These are phyloP conservation scores for Tor tambroides DNA, from an alignment of 2,113 vertebrate genomes.

Conservation along the genomic window DNA sequence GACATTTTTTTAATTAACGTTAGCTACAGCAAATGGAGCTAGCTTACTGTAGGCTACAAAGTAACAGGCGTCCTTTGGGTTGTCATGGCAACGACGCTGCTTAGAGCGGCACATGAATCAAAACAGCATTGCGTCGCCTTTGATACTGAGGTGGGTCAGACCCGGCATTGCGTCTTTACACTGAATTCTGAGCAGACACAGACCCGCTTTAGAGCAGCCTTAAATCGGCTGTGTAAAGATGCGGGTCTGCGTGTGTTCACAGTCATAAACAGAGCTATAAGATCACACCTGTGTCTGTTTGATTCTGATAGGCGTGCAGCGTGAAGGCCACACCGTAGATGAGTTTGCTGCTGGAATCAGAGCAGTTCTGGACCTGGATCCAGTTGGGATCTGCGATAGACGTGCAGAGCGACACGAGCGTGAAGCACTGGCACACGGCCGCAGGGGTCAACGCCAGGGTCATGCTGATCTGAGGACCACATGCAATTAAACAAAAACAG, in stretches of 20 bases:
- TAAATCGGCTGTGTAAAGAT: no score
- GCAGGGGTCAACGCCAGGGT: conserved; percentile 63
- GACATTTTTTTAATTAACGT: not conserved
- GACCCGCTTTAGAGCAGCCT: no score
- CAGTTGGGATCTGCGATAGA: conserved; percentile 69
- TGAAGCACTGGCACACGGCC: conserved; percentile 65
- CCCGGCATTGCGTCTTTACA: no score
- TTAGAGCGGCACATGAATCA: no score
- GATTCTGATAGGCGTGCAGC: conserved; percentile 59
- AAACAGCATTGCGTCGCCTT: no score
- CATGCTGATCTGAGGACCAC: conserved; percentile 47
- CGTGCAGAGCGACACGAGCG: conserved; percentile 63
- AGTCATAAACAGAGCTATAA: not conserved
- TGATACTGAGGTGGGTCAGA: no score
- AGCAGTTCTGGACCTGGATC: conserved; percentile 61
- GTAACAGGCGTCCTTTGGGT: no score
- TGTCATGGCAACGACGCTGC: no score
- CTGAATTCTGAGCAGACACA: no score
- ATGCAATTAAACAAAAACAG: not conserved
- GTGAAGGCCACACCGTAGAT: conserved; percentile 68
- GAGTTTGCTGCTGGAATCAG: conserved; percentile 41
- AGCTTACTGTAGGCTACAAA: not conserved
- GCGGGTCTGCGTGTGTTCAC: not conserved
- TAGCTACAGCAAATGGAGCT: not conserved
- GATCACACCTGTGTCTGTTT: conserved; percentile 61